phyloP scores from a whole-genome alignment of 2,113 vertebrate species.

The Toxotes chatareus region DNA sequence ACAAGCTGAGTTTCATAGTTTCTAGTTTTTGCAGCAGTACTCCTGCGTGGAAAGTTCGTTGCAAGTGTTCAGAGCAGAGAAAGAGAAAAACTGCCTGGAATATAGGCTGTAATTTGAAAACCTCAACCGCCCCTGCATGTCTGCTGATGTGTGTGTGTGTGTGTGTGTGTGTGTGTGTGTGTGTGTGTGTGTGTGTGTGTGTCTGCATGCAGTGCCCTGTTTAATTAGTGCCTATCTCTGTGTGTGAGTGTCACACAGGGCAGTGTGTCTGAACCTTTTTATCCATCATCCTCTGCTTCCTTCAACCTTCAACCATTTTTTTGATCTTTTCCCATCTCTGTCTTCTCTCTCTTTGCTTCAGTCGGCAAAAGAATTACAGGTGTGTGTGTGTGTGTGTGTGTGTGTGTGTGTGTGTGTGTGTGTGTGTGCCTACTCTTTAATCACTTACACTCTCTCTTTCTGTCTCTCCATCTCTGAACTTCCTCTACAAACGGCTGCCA shows the following conservation, averaged over 20 bases:
- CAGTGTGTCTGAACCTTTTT: slow-evolving; percentile 48
- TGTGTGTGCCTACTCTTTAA: slow-evolving; percentile 48
- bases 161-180: slow-evolving; percentile 27
- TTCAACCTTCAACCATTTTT: neutral
- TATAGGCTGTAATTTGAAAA: slow-evolving; percentile 79
- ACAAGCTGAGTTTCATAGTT: neutral
- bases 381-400: slow-evolving; percentile 29
- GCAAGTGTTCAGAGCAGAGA: slow-evolving; percentile 39
- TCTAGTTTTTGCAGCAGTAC: neutral
- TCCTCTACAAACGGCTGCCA: slow-evolving; percentile 12
- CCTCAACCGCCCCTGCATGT: slow-evolving; percentile 71
- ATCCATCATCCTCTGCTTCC: slow-evolving; percentile 25
- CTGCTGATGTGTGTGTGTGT: slow-evolving; percentile 48
- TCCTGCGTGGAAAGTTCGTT: slow-evolving; percentile 33
- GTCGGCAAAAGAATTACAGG: slow-evolving; percentile 40
- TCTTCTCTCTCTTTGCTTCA: slow-evolving; percentile 18
- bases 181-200: slow-evolving; percentile 41
- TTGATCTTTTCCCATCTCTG: slow-evolving; percentile 33
- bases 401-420: slow-evolving; percentile 21
- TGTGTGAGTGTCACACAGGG: slow-evolving; percentile 50
- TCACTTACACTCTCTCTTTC: slow-evolving; percentile 52
- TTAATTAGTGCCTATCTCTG: slow-evolving; percentile 60
- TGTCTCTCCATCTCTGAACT: slow-evolving; percentile 20
- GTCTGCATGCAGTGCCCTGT: slow-evolving; percentile 23
- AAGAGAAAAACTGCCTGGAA: slow-evolving; percentile 56